phyloP scores from a whole-genome alignment of 2,113 vertebrate genomes.

The Leptocoma aspasia region DNA sequence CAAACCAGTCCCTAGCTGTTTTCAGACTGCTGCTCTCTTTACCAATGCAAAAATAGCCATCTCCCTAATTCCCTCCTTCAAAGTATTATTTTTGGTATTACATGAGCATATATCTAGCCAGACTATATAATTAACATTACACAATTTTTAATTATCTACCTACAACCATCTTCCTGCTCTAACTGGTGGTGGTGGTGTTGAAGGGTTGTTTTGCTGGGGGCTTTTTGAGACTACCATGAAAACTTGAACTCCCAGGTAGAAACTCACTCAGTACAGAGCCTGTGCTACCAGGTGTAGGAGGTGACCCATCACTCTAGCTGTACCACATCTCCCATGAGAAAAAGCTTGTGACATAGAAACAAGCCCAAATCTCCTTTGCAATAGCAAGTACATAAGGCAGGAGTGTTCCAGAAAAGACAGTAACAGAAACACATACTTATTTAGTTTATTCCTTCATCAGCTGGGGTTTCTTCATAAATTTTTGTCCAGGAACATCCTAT shows the following conservation, averaged over 20 bases:
- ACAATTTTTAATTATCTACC: slow-evolving; percentile 23
- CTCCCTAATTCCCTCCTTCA: not conserved
- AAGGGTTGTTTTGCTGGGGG: not conserved
- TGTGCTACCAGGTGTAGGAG: not conserved
- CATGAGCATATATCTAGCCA: not conserved
- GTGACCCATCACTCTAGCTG: rapidly evolving
- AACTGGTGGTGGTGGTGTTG: not conserved
- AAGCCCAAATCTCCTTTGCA: not conserved
- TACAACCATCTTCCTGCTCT: not conserved
- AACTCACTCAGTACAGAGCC: not conserved
- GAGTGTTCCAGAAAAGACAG: not conserved
- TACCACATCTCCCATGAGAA: not conserved
- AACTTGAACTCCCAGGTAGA: not conserved
- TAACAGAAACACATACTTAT: not conserved
- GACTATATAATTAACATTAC: not conserved
- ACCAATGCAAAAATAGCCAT: not conserved
- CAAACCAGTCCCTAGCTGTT: slow-evolving; percentile 19
- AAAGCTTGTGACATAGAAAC: not conserved
- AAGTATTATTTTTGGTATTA: not conserved
- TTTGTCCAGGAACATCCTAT: not conserved
- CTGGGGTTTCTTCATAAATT: not conserved
- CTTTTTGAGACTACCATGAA: not conserved
- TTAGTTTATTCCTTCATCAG: not conserved
- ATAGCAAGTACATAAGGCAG: not conserved
- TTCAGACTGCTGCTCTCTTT: slow-evolving; percentile 11